phyloP scores from a whole-genome alignment of 2,888 invertebrate species.

The Octodonta nipae region DNA sequence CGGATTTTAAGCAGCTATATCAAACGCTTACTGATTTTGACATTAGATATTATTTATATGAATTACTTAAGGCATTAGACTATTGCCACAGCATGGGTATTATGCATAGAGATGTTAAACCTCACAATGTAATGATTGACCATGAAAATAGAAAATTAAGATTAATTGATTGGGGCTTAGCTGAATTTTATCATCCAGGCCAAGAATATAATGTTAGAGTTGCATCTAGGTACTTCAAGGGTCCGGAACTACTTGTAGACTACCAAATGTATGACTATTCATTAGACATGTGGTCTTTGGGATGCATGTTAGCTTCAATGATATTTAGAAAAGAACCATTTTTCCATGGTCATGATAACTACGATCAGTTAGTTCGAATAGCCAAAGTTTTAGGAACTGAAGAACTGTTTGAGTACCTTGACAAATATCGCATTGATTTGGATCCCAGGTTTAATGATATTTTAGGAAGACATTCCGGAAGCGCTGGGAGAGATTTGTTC shows the following conservation, averaged over 20 bases:
- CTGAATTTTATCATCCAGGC: constrained; percentile 98
- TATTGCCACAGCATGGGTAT: constrained; percentile 99
- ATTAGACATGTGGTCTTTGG: constrained; percentile 98
- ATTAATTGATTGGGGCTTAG: constrained; percentile 98
- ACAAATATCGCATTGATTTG: constrained; percentile 99
- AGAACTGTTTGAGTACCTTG: constrained; percentile 97
- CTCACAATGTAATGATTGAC: constrained; percentile 99
- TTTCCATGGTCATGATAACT: constrained; percentile 99
- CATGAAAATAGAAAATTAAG: constrained; percentile 97
- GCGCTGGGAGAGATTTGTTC: constrained; percentile 99
- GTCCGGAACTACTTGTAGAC: constrained; percentile 96
- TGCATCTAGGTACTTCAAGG: constrained; percentile 98
- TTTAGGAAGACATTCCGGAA: constrained; percentile 60
- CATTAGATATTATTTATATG: constrained; percentile 97
- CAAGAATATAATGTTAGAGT: constrained; percentile 99
- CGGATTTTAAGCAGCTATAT: constrained; percentile 99
- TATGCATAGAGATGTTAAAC: constrained; percentile 99
- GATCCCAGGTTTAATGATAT: constrained; percentile 99
- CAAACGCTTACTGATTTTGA: constrained; percentile 99
- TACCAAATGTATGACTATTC: constrained; percentile 99
- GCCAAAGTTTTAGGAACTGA: constrained; percentile 99
- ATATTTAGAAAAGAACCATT: constrained; percentile 99
- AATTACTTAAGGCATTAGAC: constrained; percentile 95
- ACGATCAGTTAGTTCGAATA: constrained; percentile 97
- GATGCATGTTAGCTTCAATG: constrained; percentile 99